Conservation (phyloP, 2,888 invertebrate species). For the Mimas tiliae region DNA sequence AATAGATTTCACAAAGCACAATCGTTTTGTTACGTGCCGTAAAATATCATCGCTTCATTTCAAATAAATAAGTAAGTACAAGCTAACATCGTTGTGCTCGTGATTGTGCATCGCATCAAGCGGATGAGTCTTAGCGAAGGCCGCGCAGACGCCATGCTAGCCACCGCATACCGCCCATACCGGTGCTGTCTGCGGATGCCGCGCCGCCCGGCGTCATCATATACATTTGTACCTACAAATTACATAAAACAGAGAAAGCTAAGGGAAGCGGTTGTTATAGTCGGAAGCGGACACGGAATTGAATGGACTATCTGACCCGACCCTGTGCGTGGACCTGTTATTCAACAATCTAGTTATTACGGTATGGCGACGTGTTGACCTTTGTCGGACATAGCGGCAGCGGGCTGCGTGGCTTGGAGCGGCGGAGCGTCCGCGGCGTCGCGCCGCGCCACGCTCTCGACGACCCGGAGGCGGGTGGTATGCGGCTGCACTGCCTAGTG, state of each 20-base stretch:
- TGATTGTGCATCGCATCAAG: constrained; percentile 46
- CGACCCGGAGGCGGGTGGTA: constrained; percentile 41
- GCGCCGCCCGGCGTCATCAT: constrained; percentile 37
- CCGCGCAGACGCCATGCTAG: constrained; percentile 27
- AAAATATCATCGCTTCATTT: constrained; percentile 40
- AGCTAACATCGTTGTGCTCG: constrained; percentile 36
- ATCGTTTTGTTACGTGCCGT: constrained; percentile 41
- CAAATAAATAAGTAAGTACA: constrained; percentile 40
- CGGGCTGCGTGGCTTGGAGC: constrained; percentile 31
- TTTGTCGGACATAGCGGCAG: constrained; percentile 48
- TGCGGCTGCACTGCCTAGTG: constrained; percentile 31
- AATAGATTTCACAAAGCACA: constrained; percentile 48
- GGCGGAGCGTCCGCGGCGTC: constrained; percentile 33
- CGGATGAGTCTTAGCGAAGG: constrained; percentile 26
- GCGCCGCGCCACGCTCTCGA: constrained; percentile 26
- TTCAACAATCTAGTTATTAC: constrained; percentile 64
- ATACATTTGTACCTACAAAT: constrained; percentile 43
- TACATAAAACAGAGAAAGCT: constrained; percentile 72
- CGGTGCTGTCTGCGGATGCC: no score
- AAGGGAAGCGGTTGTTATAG: constrained; percentile 52
- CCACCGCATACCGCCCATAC: no score
- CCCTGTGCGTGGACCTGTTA: constrained; percentile 71
- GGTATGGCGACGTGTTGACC: constrained; percentile 67
- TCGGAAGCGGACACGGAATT: constrained; percentile 80
- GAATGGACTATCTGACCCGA: constrained; percentile 60